Evolutionary conservation across 2,113 vertebrate species (phyloP).

Genomic region (Daboia siamensis): DNA sequence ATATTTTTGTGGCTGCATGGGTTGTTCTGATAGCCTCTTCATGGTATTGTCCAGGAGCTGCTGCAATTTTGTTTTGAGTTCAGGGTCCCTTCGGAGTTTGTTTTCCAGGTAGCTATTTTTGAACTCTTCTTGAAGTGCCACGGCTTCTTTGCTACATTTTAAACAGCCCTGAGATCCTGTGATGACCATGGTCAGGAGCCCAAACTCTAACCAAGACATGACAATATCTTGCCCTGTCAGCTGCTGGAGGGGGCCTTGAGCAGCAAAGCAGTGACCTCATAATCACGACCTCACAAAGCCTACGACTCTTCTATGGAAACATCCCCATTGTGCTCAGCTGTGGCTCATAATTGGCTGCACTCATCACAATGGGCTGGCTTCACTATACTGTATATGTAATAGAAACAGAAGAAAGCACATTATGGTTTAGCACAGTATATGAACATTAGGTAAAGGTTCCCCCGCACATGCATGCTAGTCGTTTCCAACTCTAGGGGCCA

Average conservation of each 20-base stretch:
- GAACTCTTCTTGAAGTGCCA: not conserved
- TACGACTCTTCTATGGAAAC: not conserved
- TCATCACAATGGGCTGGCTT: not conserved
- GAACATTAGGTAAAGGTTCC: no score
- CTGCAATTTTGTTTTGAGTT: not conserved
- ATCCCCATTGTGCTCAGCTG: not conserved
- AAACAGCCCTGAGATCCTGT: not conserved
- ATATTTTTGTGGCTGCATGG: rapidly evolving
- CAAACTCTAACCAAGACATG: slow-evolving; percentile 4
- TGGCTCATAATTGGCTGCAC: not conserved
- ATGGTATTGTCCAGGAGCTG: not conserved
- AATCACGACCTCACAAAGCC: slow-evolving; percentile 14
- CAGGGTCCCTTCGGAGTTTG: not conserved
- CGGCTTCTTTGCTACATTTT: not conserved
- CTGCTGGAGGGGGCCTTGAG: not conserved
- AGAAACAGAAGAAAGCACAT: not conserved
- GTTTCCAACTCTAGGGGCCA: no score
- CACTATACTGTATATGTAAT: not conserved
- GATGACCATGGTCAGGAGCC: not conserved
- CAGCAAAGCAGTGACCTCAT: not conserved
- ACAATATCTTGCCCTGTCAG: not conserved
- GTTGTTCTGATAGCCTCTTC: not conserved
- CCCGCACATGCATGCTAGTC: no score
- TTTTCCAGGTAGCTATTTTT: not conserved
- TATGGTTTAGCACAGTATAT: not conserved